Evolutionary conservation across 2,797 vertebrate genomes (phyloP).

Genomic region (Numenius phaeopus): DNA sequence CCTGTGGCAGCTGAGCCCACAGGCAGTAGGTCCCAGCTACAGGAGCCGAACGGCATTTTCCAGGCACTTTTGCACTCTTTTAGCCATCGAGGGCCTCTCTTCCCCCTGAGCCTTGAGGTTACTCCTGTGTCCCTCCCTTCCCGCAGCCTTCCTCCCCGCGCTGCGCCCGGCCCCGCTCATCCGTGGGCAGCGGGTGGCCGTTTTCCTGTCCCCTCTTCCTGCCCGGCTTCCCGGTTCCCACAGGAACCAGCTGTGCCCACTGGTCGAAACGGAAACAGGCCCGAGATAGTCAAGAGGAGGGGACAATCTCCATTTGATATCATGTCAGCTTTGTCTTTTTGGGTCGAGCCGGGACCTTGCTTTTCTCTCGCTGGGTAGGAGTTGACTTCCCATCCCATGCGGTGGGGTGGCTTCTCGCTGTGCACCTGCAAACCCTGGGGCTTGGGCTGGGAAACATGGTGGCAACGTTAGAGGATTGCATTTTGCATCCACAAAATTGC

Average conservation of each 20-base stretch:
- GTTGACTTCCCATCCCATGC: fast-evolving
- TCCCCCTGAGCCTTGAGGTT: neutral
- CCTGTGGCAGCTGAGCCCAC: fast-evolving
- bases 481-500: neutral
- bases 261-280: constrained; percentile 53
- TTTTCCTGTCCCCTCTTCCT: constrained; percentile 74
- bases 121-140: neutral
- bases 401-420: neutral
- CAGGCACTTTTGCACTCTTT: fast-evolving
- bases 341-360: neutral
- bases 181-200: constrained; percentile 48
- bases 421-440: fast-evolving
- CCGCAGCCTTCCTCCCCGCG: neutral
- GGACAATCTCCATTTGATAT: constrained; percentile 63
- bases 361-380: neutral
- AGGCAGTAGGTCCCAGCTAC: fast-evolving
- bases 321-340: neutral
- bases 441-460: fast-evolving
- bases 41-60: fast-evolving
- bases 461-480: neutral
- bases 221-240: constrained; percentile 77
- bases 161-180: neutral
- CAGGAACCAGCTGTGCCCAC: constrained; percentile 76
- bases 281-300: constrained; percentile 54
- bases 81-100: neutral